Percentiles rank a stretch among this genome's conserved stretches.
phyloP scores from a whole-genome alignment of 2,113 vertebrate species.

The Danionella cerebrum region DNA sequence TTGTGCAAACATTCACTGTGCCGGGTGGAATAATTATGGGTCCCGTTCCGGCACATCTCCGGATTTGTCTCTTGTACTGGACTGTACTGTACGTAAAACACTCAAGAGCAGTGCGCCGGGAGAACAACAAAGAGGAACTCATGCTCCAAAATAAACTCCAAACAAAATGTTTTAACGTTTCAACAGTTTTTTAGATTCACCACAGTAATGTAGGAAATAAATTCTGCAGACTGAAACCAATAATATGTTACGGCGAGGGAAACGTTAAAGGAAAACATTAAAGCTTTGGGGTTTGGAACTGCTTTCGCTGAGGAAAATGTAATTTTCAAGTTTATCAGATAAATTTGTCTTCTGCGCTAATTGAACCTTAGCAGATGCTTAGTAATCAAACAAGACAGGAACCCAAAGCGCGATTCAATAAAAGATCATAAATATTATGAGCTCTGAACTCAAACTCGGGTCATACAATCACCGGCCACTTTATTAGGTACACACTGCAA shows the following conservation, averaged over 20 bases:
- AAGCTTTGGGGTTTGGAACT: not conserved
- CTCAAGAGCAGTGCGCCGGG: not conserved
- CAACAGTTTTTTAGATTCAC: not conserved
- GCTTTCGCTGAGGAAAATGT: not conserved
- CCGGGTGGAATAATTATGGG: not conserved
- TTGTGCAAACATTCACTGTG: not conserved
- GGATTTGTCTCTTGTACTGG: not conserved
- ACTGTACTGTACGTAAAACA: too few species aligned
- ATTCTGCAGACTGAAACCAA: not conserved
- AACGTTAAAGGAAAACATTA: not conserved
- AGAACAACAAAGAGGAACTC: not conserved
- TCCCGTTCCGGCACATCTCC: not conserved
- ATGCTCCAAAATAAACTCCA: not conserved
- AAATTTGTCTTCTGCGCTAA: not conserved
- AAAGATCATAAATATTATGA: too few species aligned
- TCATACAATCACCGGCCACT: too few species aligned
- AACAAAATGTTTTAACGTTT: not conserved
- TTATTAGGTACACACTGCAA: too few species aligned
- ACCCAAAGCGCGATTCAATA: not conserved
- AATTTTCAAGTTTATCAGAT: not conserved
- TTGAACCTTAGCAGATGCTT: not conserved
- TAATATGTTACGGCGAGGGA: not conserved
- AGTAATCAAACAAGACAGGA: not conserved
- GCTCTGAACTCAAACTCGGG: too few species aligned
- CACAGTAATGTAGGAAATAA: not conserved